Evolutionary conservation across 1,140 invertebrate genomes (phyloP), one percentile per base, ranked within the genome.

Genomic region (Parasteatoda tepidariorum): DNA sequence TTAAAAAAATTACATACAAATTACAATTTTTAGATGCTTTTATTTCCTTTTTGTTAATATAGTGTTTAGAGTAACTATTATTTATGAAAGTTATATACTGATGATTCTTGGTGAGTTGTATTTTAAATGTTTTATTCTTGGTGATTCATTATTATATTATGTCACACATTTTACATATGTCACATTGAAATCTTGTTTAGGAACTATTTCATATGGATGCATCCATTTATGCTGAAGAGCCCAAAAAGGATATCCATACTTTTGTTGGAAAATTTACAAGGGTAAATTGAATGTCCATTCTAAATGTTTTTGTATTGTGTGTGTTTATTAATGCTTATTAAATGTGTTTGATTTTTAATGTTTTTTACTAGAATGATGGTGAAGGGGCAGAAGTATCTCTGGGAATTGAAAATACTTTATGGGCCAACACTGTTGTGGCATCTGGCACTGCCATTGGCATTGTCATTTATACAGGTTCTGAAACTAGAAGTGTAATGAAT

Each of bases 401-500:
- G 22, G 95, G 94, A 87, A 94, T 99, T 28, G 97, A 99, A 88
- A 99, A 99, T 89, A 99, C 98, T 0, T 89, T 99, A 22, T 99
- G 98, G 98, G 96, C 98, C 5, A 99, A 98, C 86, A 98, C 96
- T 67, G 97, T 99, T 2, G 93, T 99, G 2, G 98, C 98, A 1
- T 98, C 96, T n/a, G 98, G 98, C 73, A 95, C 96, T 75, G 91
- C 91, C 2, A 92, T 98, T 24, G 98, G 98, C 66, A 92, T 98
- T 55, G 95, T 99, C 22, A 95, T 99, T 81, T 99, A 99, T 88
- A 99, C 98, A 26, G 97, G 98, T 13, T 92, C 93, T 67, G 98
- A 99, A 91, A 99, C 98, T 0, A 92, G 98, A 81, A 96, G 95
- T 85, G 94, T 98, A 1, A 99, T 99, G 98, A 99, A 99, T 90